Conservation (phyloP, 2,113 vertebrate genomes). For the Ceratotherium simum region DNA sequence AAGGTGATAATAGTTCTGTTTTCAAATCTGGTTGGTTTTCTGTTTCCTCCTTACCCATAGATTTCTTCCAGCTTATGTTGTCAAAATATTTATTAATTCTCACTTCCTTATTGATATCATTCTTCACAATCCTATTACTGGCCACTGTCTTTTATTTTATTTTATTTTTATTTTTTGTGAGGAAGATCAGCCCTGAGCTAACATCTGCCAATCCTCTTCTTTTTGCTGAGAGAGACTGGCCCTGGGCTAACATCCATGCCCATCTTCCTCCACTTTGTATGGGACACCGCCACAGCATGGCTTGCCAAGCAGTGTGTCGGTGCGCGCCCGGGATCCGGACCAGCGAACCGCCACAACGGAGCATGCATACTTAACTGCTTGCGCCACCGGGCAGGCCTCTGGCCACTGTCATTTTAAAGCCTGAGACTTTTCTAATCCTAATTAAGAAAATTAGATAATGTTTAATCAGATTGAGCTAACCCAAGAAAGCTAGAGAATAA, state of each 20-base stretch:
- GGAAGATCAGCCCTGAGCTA: too few species aligned
- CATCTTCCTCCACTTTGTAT: too few species aligned
- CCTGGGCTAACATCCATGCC: too few species aligned
- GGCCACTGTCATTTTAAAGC: slow-evolving; percentile 16
- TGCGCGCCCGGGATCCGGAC: too few species aligned
- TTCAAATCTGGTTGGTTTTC: slow-evolving; percentile 26
- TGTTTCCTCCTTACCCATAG: background rate
- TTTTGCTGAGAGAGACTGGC: too few species aligned
- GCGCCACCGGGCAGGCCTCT: too few species aligned
- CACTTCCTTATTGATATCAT: background rate
- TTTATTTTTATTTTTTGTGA: too few species aligned
- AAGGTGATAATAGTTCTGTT: slow-evolving; percentile 62
- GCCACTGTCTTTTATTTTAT: background rate
- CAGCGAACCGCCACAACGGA: too few species aligned
- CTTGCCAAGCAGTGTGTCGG: too few species aligned
- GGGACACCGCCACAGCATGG: too few species aligned
- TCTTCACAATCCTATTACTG: background rate
- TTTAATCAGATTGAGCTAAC: background rate
- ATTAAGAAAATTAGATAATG: slow-evolving; percentile 45
- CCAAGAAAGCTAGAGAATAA: background rate
- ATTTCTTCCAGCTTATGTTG: slow-evolving; percentile 28
- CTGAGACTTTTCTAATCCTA: background rate
- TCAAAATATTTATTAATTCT: slow-evolving; percentile 3
- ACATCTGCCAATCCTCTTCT: too few species aligned
- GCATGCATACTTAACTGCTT: too few species aligned